Evolutionary conservation across 2,797 vertebrate genomes (phyloP).

Genomic region (Pelobates cultripes): DNA sequence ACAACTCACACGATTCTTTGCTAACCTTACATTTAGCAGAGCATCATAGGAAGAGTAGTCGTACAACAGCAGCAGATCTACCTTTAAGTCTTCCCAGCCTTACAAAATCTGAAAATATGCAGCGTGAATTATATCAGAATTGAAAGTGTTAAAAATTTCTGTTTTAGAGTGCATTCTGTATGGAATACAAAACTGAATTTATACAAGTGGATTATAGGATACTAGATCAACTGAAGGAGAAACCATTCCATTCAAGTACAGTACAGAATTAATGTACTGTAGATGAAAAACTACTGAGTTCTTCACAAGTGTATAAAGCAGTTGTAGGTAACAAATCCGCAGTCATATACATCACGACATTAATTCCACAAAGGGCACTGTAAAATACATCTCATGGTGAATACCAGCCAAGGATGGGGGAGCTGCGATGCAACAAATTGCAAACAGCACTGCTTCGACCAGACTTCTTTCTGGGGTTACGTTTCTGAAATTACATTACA

Average conservation of each 20-base stretch:
- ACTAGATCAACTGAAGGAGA: conserved; percentile 14
- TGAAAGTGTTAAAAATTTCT: neutral
- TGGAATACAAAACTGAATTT: neutral
- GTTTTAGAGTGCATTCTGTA: neutral
- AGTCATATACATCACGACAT: conserved; percentile 1
- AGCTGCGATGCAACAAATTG: neutral
- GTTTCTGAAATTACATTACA: neutral
- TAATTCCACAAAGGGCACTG: conserved; percentile 12
- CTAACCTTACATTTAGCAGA: no score
- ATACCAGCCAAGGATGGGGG: neutral
- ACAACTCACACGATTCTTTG: no score
- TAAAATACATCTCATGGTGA: neutral
- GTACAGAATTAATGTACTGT: conserved; percentile 23
- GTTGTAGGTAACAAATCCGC: conserved; percentile 7
- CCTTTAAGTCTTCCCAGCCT: no score
- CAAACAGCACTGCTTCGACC: neutral
- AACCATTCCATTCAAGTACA: conserved; percentile 23
- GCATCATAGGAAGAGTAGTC: no score
- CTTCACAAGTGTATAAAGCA: conserved; percentile 14
- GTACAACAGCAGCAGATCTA: no score
- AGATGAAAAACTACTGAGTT: conserved; percentile 14
- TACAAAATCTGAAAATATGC: no score
- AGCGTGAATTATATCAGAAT: neutral
- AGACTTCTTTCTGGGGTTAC: neutral
- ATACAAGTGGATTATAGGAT: conserved; percentile 1